Conservation (phyloP, 1,140 invertebrate genomes). For the Mizuhopecten yessoensis region DNA sequence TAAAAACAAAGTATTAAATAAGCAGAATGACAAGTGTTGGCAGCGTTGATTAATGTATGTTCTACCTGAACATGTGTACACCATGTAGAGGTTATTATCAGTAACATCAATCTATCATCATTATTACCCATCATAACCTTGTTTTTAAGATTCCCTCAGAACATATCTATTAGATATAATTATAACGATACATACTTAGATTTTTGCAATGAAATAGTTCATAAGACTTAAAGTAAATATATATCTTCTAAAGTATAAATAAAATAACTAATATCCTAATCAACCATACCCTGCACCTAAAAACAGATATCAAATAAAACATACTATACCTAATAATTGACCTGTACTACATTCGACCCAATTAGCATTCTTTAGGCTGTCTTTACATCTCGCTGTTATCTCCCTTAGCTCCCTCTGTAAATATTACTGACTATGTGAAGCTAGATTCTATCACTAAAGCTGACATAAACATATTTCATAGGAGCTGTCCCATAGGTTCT, state of each 20-base stretch:
- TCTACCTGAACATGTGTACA: neutral
- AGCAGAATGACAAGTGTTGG: conserved; percentile 4
- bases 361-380: neutral
- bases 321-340: neutral
- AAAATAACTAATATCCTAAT: too few relatives aligned
- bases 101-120: neutral
- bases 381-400: neutral
- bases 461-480: too few relatives aligned
- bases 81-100: neutral
- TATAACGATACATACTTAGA: neutral
- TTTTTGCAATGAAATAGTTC: too few relatives aligned
- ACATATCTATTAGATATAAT: too few relatives aligned
- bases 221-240: too few relatives aligned
- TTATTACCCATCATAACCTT: neutral
- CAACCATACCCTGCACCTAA: neutral
- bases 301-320: too few relatives aligned
- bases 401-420: neutral
- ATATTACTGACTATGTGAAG: too few relatives aligned
- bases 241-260: too few relatives aligned
- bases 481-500: neutral
- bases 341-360: neutral
- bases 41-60: neutral
- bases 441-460: too few relatives aligned
- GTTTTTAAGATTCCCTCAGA: neutral
- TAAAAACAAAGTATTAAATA: neutral